A percentile compares a stretch with the other conserved stretches of the same genome.
Conservation (phyloP, 2,113 vertebrate genomes). For the Dicentrarchus labrax region DNA sequence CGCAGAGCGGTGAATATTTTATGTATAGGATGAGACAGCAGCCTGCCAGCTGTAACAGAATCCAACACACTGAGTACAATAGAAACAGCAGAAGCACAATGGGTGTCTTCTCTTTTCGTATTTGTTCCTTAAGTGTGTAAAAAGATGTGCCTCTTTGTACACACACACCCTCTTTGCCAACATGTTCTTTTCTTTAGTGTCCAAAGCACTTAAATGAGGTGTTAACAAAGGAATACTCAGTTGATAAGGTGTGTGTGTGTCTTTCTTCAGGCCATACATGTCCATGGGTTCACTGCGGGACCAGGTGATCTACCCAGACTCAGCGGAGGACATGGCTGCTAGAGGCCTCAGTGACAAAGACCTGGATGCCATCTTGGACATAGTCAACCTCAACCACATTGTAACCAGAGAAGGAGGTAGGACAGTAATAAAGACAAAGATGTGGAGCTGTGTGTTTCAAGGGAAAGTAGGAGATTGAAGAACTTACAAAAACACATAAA, state of each 20-base stretch:
- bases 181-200: not conserved
- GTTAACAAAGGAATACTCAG: constrained; percentile 20
- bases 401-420: constrained; percentile 97
- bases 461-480: no score
- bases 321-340: constrained; percentile 91
- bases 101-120: not conserved
- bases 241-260: not conserved
- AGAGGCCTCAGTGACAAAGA: constrained; percentile 91
- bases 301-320: constrained; percentile 98
- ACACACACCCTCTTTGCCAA: constrained; percentile 14
- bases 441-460: not conserved
- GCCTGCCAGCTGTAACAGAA: constrained; percentile 58
- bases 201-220: constrained; percentile 20
- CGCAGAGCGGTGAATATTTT: constrained; percentile 79
- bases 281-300: constrained; percentile 95
- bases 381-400: constrained; percentile 95
- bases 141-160: constrained; percentile 29
- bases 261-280: constrained; percentile 93
- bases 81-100: constrained; percentile 20
- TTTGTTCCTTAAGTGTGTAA: constrained; percentile 11
- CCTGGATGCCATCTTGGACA: constrained; percentile 92
- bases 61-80: not conserved
- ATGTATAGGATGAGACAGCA: constrained; percentile 60
- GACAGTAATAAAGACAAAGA: not conserved
- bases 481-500: not conserved